Conservation (phyloP, 2,797 vertebrate genomes). For the Pyrocephalus nanus region DNA sequence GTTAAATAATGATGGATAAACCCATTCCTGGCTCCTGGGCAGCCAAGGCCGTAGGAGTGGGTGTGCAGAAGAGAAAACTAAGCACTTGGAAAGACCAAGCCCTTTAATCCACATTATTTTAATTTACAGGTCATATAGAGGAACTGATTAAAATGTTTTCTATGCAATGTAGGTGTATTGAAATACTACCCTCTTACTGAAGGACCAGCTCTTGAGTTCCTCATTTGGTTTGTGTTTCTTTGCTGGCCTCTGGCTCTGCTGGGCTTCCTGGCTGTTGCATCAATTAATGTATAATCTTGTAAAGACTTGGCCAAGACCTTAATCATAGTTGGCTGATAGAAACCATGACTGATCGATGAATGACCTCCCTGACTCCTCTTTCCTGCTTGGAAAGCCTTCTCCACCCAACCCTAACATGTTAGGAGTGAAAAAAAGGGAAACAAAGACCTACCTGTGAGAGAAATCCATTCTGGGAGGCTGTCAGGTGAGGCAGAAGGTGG, state of each 20-base stretch:
- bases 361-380: neutral
- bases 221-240: neutral
- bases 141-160: neutral
- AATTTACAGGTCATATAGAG: neutral
- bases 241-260: neutral
- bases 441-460: neutral
- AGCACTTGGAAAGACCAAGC: neutral
- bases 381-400: neutral
- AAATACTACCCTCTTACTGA: neutral
- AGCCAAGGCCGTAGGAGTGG: neutral
- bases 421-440: neutral
- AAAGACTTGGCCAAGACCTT: neutral
- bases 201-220: neutral
- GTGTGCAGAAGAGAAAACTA: neutral
- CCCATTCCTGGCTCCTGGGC: neutral
- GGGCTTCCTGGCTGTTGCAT: neutral
- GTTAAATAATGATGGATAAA: neutral
- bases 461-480: neutral
- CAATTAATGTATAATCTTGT: neutral
- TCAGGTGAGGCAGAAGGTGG: neutral
- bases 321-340: neutral
- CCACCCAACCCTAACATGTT: accelerated
- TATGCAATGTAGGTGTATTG: neutral
- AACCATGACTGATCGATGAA: neutral
- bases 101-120: neutral